Evolutionary conservation across 2,888 invertebrate species (phyloP).

Genomic region (Anarsia innoxiella): DNA sequence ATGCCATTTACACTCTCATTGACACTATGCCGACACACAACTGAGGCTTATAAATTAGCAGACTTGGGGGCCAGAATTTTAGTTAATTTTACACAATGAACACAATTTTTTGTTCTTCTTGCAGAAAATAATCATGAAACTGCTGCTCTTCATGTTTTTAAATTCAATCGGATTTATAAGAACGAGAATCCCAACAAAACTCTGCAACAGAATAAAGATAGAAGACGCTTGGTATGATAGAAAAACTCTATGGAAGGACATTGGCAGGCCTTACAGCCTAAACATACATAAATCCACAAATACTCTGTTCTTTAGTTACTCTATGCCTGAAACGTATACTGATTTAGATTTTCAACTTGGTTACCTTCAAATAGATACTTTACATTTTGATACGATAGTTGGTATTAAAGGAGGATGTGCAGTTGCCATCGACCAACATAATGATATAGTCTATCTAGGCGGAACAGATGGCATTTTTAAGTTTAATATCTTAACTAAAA

Average conservation of each 20-base stretch:
- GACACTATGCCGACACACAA: too few species aligned
- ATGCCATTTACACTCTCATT: too few species aligned
- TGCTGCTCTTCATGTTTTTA: too few species aligned
- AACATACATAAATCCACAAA: conserved; percentile 40
- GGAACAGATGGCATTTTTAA: conserved; percentile 53
- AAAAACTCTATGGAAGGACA: conserved; percentile 32
- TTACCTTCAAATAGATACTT: conserved; percentile 33
- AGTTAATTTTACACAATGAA: too few species aligned
- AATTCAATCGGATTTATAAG: too few species aligned
- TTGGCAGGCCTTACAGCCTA: conserved; percentile 42
- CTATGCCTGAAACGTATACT: conserved; percentile 35
- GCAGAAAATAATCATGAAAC: too few species aligned
- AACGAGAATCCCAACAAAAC: too few species aligned
- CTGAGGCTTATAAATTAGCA: too few species aligned
- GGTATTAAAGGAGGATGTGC: conserved; percentile 50
- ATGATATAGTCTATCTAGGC: conserved; percentile 48
- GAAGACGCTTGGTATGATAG: conserved; percentile 40
- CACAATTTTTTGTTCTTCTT: too few species aligned
- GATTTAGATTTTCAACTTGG: conserved; percentile 49
- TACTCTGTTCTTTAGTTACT: conserved; percentile 44
- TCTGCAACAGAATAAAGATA: conserved; percentile 39
- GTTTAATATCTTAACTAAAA: conserved; percentile 42
- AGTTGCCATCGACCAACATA: conserved; percentile 38
- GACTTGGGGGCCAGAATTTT: too few species aligned
- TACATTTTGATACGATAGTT: conserved; percentile 35